Base-by-base conservation (phyloP, 2,797 vertebrate genomes). In the Rhynchonycteris naso region DNA sequence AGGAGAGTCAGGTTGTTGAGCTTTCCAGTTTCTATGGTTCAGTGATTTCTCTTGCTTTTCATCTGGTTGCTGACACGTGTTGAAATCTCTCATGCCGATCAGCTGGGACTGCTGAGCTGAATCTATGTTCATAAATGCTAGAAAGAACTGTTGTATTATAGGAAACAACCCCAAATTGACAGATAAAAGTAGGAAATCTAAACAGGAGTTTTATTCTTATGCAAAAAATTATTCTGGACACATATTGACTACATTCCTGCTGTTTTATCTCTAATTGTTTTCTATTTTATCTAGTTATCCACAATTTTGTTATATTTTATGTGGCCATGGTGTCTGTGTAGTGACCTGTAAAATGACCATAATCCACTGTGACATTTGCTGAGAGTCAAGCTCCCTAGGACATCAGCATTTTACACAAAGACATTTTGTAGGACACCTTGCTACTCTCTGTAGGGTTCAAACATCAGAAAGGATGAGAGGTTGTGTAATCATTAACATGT, bases 31-130 rank as follows among this genome's bases (percentile, higher is more conserved):
- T 93, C 79, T 66, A 68, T 68, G 72, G 86, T 76, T 92, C 92
- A 94, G 69, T 95, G 83, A 97, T 91, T 95, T 96, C 81, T 88
- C 94, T 56, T 65, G 84, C 8, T 4, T 94, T 93, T 87, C 84
- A 61, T 93, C 69, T 96, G 82, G 66, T 71, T 95, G 74, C 80
- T 90, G 90, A 95, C 92, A 95, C 35, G 43, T 93, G 92, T 91
- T 95, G 33, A 95, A 90, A 97, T 93, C 65, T 79, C 83, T 95
- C 89, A 91, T 68, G 80, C 66, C 2, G 2, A 75, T 94, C 68
- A 95, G 86, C 79, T 96, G 83, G 71, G 54, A 84, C 85, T 92
- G 69, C 81, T 92, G 85, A 93, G 69, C 35, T 91, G 75, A 96
- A 38, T 88, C 72, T 58, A 9, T 89, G 83, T 61, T 93, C 59